A percentile compares a stretch with the other conserved stretches of the same genome.
Evolutionary conservation across 2,888 invertebrate species (phyloP).

Genomic region (Diarsia brunnea): DNA sequence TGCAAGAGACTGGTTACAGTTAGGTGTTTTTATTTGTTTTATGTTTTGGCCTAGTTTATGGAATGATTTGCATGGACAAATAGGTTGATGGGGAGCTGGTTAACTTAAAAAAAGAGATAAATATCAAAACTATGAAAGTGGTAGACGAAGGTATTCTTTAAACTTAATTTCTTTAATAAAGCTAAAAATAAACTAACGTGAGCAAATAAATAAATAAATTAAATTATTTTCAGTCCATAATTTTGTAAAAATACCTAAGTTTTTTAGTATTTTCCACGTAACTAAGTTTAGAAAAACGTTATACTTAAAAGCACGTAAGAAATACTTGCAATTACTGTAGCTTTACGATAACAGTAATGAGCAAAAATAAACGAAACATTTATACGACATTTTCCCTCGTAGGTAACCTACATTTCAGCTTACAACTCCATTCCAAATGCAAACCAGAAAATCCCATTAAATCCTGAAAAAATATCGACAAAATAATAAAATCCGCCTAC

Average conservation of each 20-base stretch:
- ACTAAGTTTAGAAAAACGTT: slow-evolving; percentile 4
- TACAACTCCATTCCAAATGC: background rate
- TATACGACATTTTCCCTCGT: slow-evolving; percentile 2
- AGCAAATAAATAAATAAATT: too few species aligned
- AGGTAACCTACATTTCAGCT: slow-evolving; percentile 13
- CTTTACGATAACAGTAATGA: slow-evolving; percentile 26
- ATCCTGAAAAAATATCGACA: slow-evolving; percentile 23
- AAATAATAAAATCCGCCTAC: slow-evolving; percentile 38
- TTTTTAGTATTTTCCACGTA: background rate
- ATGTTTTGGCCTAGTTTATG: background rate
- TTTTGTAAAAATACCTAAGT: background rate
- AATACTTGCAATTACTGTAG: slow-evolving; percentile 19
- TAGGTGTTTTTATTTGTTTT: background rate
- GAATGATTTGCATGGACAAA: background rate
- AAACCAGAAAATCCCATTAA: slow-evolving; percentile 7
- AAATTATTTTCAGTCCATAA: too few species aligned
- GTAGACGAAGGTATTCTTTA: too few species aligned
- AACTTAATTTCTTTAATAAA: background rate
- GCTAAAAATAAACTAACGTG: background rate
- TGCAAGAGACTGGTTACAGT: background rate
- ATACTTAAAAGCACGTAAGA: background rate
- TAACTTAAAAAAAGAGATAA: background rate
- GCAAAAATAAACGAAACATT: slow-evolving; percentile 4
- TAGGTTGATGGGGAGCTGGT: background rate
- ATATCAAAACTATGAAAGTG: background rate